Base-by-base conservation (phyloP, 1,140 invertebrate species). In the Cyclargus thomasi region DNA sequence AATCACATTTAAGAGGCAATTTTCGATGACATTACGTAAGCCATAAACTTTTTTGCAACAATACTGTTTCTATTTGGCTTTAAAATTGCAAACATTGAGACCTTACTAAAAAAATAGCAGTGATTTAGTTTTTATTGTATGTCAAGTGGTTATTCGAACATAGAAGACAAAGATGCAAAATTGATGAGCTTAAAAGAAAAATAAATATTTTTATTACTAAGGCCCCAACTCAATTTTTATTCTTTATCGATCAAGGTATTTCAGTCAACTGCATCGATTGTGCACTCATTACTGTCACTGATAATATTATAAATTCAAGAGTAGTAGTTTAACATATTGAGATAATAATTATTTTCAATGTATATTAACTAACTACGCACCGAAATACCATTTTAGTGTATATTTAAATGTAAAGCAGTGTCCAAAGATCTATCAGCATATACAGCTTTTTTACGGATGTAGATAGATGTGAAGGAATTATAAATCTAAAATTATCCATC, bases 351-450 rank as follows among this genome's bases (percentile, higher is more conserved):
- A 23, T 23, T 23, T 23, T 23, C 23, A 55, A n/a, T 20, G 68
- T 72, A 62, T 57, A 70, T 70, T 72, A 73, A 68, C 68, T 75
- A 70, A 67, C 74, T 74, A 74, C 67, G 72, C 70, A 73, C 67
- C 64, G 55, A 69, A 67, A 68, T 73, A 59, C 18, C 55, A 59
- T 59, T 18, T 59, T 59, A 55, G 20, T 59, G 18, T 59, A 59
- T 18, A 59, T 20, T 59, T 59, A 59, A 2, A 8, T 59, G 55
- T 59, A 59, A 59, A 59, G 55, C 55, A 18, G 55, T 21, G 17
- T 59, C 20, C 55, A 59, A 59, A 20, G 55, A 59, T 59, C 17
- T 59, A 20, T 59, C 17, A 20, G 55, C 55, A 59, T 59, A 11
- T 59, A 22, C 20, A 59, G 55, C 53, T 55, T 17, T 17, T 3